Evolutionary conservation across 2,888 invertebrate species (phyloP).

Genomic region (Myathropa florea): DNA sequence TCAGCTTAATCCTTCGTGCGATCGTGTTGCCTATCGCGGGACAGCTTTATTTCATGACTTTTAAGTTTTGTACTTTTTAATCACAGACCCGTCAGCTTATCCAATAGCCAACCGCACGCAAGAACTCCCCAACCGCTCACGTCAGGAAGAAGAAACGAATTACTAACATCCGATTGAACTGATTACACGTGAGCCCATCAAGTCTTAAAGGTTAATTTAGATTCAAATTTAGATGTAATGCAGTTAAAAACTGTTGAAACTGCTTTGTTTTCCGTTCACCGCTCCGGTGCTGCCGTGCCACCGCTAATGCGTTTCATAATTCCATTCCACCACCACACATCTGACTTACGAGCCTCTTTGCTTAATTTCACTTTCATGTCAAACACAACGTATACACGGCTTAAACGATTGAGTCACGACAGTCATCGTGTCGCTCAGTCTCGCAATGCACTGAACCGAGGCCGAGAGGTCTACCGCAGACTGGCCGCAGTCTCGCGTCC

Average conservation of each 20-base stretch:
- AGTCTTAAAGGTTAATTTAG: constrained; percentile 36
- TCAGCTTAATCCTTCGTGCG: neutral
- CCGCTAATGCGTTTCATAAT: constrained; percentile 37
- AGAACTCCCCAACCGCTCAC: neutral
- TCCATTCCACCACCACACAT: neutral
- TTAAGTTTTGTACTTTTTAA: neutral
- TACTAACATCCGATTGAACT: neutral
- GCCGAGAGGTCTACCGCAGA: neutral
- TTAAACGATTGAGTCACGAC: constrained; percentile 62
- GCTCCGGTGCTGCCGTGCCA: constrained; percentile 16
- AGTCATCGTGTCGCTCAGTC: neutral
- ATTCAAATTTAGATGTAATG: constrained; percentile 45
- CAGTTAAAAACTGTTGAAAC: constrained; percentile 17
- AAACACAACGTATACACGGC: constrained; percentile 23
- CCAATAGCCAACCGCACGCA: neutral
- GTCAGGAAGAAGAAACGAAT: neutral
- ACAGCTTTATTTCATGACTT: no score
- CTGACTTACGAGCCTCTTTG: constrained; percentile 26
- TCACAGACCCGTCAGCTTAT: neutral
- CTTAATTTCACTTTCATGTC: constrained; percentile 59
- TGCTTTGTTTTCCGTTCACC: neutral
- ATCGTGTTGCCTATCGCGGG: neutral
- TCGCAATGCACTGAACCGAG: neutral
- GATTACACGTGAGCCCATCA: constrained; percentile 1
- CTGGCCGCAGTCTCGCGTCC: neutral